A percentile compares a stretch with the other conserved stretches of the same genome.
phyloP scores from a whole-genome alignment of 2,888 invertebrate genomes.

The Synanthedon myopaeformis region DNA sequence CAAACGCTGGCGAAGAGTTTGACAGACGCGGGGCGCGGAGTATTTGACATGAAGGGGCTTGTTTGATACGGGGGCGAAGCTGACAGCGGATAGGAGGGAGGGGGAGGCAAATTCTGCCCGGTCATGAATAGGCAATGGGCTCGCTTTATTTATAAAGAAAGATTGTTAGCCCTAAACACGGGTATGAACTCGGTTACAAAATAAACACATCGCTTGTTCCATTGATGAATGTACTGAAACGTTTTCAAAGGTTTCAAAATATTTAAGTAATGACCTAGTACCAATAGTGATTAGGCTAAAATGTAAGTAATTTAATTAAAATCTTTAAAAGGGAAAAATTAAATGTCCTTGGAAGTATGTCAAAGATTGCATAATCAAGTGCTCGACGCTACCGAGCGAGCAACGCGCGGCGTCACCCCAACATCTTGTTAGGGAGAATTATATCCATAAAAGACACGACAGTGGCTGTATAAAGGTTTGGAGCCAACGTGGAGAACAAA shows the following conservation, averaged over 20 bases:
- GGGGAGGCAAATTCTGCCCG: slow-evolving; percentile 61
- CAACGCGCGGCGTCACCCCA: slow-evolving; percentile 45
- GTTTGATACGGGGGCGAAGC: slow-evolving; percentile 65
- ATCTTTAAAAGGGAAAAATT: not conserved
- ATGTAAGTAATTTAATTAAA: no score
- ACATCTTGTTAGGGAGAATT: slow-evolving; percentile 63
- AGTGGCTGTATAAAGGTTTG: slow-evolving; percentile 34
- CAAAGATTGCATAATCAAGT: slow-evolving; percentile 62
- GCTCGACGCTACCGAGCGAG: not conserved
- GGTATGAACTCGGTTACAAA: slow-evolving; percentile 51
- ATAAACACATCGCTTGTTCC: slow-evolving; percentile 45
- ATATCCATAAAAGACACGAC: slow-evolving; percentile 66
- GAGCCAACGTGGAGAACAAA: slow-evolving; percentile 45
- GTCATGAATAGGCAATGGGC: slow-evolving; percentile 71
- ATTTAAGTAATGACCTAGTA: no score
- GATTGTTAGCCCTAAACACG: slow-evolving; percentile 55
- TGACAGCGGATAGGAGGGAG: slow-evolving; percentile 45
- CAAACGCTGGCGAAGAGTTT: slow-evolving; percentile 70
- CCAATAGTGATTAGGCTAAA: no score
- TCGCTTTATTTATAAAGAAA: slow-evolving; percentile 70
- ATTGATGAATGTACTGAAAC: slow-evolving; percentile 13
- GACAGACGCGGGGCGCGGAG: slow-evolving; percentile 70
- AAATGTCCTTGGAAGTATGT: slow-evolving; percentile 39
- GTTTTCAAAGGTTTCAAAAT: no score
- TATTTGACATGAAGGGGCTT: slow-evolving; percentile 71